phyloP scores from a whole-genome alignment of 2,797 vertebrate species.

The Muscicapa striata region DNA sequence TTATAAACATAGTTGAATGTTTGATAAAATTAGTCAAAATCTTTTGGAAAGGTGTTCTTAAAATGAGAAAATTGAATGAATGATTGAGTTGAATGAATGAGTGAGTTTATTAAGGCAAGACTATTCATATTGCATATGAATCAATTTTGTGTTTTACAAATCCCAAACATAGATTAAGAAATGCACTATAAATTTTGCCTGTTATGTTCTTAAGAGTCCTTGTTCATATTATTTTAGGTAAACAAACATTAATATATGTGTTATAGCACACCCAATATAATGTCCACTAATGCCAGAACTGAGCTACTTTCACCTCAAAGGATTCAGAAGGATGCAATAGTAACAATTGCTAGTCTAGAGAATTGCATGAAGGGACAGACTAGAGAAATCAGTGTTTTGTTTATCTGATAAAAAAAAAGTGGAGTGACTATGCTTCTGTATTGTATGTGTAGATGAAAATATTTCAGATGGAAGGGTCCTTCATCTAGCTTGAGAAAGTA shows the following conservation, averaged over 20 bases:
- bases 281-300: neutral
- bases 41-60: neutral
- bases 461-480: neutral
- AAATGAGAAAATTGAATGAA: neutral
- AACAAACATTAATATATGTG: neutral
- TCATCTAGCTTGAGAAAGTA: neutral
- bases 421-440: neutral
- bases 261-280: neutral
- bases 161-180: neutral
- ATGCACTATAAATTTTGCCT: neutral
- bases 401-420: neutral
- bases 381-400: neutral
- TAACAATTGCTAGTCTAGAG: neutral
- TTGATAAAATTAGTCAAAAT: neutral
- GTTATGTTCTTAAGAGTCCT: neutral
- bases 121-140: neutral
- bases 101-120: neutral
- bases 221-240: neutral
- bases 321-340: neutral
- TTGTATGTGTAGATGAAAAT: neutral
- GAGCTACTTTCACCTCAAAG: neutral
- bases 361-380: neutral
- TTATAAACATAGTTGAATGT: neutral
- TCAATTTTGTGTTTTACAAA: neutral
- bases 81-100: neutral